Base-by-base conservation (phyloP, 2,888 invertebrate species). In the Caenorhabditis uteleia region DNA sequence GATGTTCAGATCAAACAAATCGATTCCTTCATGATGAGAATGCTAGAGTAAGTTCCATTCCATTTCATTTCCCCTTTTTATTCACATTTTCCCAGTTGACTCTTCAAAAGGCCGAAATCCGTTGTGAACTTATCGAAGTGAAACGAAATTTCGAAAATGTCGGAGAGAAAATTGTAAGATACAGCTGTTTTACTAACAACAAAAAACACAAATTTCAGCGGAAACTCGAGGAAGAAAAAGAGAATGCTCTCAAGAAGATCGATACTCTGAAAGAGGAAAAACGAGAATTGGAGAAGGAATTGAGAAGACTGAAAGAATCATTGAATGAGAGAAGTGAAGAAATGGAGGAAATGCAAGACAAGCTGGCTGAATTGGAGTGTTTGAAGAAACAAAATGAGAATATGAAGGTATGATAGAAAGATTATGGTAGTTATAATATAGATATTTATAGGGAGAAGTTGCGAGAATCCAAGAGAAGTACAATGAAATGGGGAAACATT, bases 1-100 rank as follows among this genome's bases (percentile, higher is more conserved):
- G 70, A 10, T 53, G 55, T 31, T 45, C 57, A 26, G 65, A 70
- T 12, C 38, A 50, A 27, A 53, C 68, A 6, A 54, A 47, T 33
- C 58, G 47, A 16, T 66, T 57, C 42, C 42, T 70, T 26, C 47
- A 57, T 12, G n/a, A n/a, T n/a, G 59, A 66, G 16, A 71, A 74
- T n/a, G n/a, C n/a, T n/a, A n/a, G n/a, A n/a, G n/a, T n/a, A n/a
- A n/a, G n/a, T n/a, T n/a, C n/a, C n/a, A n/a, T n/a, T n/a, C n/a
- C n/a, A n/a, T n/a, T n/a, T n/a, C n/a, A n/a, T n/a, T n/a, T n/a
- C n/a, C n/a, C n/a, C n/a, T n/a, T n/a, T n/a, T n/a, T n/a, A n/a
- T n/a, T n/a, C n/a, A n/a, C n/a, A n/a, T n/a, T n/a, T n/a, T n/a
- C n/a, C 14, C 34, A 57, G 50, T 14, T 62, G 7, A 57, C 53